Evolutionary conservation across 2,113 vertebrate genomes (phyloP).

Genomic region (Alethe diademata): DNA sequence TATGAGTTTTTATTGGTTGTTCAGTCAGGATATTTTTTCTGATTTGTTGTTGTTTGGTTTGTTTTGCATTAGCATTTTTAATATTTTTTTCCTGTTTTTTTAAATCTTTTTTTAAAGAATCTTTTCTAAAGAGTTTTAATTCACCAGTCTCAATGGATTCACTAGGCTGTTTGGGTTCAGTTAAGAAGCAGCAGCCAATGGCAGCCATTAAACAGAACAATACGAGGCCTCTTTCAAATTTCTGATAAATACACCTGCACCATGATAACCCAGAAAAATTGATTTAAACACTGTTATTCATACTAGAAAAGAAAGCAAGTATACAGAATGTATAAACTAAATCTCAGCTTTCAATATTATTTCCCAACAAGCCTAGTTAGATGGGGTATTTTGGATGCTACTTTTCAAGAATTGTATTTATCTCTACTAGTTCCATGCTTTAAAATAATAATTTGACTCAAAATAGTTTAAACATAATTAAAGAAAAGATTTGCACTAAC

Average conservation of each 20-base stretch:
- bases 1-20: background rate
- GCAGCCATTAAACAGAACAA: background rate
- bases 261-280: background rate
- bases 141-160: background rate
- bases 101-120: too few relatives aligned
- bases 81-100: background rate
- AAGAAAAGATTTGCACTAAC: background rate
- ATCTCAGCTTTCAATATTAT: background rate
- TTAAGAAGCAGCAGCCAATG: background rate
- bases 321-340: background rate
- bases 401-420: background rate
- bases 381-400: background rate
- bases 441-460: background rate
- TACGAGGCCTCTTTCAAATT: background rate
- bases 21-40: background rate
- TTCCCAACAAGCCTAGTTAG: background rate
- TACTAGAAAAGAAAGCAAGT: background rate
- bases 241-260: background rate
- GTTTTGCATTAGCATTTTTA: background rate
- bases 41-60: background rate
- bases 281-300: background rate
- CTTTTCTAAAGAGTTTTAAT: background rate
- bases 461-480: background rate
- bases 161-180: background rate
- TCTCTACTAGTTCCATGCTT: background rate